A percentile compares a stretch with the other conserved stretches of the same genome.
Conservation (phyloP, 2,888 invertebrate genomes). For the Phorcus lineatus region DNA sequence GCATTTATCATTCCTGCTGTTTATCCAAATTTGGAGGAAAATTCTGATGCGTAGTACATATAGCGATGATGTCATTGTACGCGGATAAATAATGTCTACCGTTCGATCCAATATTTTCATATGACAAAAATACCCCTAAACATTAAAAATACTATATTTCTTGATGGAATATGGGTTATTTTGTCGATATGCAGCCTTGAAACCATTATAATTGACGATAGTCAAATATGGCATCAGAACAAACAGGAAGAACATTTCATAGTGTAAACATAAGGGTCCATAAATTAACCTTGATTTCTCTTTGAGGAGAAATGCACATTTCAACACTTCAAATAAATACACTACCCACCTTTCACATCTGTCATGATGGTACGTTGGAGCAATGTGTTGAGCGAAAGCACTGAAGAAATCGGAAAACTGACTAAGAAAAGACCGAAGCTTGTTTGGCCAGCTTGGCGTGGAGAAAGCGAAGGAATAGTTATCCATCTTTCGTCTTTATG, state of each 20-base stretch:
- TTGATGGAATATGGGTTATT: too few species aligned
- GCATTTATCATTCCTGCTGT: too few species aligned
- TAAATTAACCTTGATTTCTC: background rate
- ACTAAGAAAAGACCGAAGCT: constrained; percentile 67
- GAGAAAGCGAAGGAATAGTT: constrained; percentile 64
- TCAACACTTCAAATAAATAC: background rate
- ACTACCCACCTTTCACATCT: constrained; percentile 89
- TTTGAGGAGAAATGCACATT: background rate
- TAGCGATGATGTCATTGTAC: too few species aligned
- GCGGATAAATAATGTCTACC: too few species aligned
- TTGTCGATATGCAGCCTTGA: too few species aligned
- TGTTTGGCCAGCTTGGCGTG: constrained; percentile 70
- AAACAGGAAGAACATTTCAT: background rate
- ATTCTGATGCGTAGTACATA: too few species aligned
- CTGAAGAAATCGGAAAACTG: constrained; percentile 93
- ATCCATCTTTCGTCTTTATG: constrained; percentile 37
- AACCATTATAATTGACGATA: too few species aligned
- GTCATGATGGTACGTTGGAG: constrained; percentile 97
- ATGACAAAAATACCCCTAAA: too few species aligned
- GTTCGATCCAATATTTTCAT: too few species aligned
- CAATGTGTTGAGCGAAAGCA: constrained; percentile 95
- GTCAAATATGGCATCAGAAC: too few species aligned
- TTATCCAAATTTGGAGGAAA: too few species aligned
- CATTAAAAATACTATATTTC: too few species aligned
- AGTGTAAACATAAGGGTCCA: background rate